These are phyloP conservation scores for Ondatra zibethicus DNA, from an alignment of 2,113 vertebrate genomes.

Conservation along the genomic window DNA sequence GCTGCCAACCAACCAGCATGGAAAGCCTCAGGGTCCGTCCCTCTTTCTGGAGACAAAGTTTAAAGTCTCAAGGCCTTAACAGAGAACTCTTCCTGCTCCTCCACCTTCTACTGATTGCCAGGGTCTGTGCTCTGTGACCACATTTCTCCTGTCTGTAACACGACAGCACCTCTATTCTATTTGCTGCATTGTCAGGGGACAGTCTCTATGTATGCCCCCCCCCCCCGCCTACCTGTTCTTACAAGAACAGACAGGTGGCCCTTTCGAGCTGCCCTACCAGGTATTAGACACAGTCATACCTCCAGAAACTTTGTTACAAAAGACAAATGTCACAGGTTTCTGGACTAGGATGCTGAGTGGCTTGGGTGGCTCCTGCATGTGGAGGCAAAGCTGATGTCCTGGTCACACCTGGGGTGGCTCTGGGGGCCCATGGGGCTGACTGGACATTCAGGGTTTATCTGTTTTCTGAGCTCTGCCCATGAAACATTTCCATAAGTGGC, in stretches of 20 bases:
- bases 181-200: rapidly evolving
- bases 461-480: neutral
- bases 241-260: rapidly evolving
- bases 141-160: rapidly evolving
- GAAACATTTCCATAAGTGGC: neutral
- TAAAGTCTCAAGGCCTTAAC: neutral
- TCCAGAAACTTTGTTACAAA: too few relatives aligned
- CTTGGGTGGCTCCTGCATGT: neutral
- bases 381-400: neutral
- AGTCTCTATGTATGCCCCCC: rapidly evolving
- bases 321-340: neutral
- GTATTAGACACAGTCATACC: neutral
- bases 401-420: rapidly evolving
- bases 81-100: neutral
- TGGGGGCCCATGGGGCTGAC: rapidly evolving
- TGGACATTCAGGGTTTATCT: rapidly evolving
- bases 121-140: neutral
- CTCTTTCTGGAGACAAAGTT: neutral
- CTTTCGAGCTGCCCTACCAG: neutral
- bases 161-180: too few relatives aligned
- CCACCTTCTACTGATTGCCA: neutral
- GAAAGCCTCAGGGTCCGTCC: too few relatives aligned
- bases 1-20: rapidly evolving
- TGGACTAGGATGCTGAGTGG: neutral
- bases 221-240: neutral